A percentile compares a stretch with the other conserved stretches of the same genome.
phyloP scores from a whole-genome alignment of 2,797 vertebrate genomes.

The Vespertilio murinus region DNA sequence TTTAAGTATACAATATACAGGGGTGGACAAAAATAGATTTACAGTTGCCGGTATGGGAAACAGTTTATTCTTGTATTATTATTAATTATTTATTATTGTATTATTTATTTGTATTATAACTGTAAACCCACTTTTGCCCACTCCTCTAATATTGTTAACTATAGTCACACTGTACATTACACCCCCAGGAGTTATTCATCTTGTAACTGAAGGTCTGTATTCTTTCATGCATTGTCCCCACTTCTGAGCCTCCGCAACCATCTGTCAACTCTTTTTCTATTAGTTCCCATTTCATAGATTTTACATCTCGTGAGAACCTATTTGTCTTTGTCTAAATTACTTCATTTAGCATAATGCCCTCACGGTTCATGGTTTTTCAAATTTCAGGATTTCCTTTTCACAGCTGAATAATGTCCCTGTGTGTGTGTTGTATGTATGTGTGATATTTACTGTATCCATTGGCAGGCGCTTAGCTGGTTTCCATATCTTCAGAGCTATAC shows the following conservation, averaged over 20 bases:
- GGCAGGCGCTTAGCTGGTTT: neutral
- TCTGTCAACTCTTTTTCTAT: neutral
- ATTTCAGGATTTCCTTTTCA: neutral
- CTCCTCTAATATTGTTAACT: neutral
- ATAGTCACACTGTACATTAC: neutral
- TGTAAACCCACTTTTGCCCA: neutral
- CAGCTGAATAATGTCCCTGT: neutral
- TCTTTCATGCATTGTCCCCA: neutral
- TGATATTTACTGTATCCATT: neutral
- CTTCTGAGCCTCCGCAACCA: neutral
- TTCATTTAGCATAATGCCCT: neutral
- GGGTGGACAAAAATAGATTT: neutral
- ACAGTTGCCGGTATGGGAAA: neutral
- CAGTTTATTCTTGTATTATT: neutral
- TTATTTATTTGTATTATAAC: neutral
- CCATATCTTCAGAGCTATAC: neutral
- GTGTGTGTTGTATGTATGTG: neutral
- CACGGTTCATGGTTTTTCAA: neutral
- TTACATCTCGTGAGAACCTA: neutral
- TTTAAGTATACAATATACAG: neutral
- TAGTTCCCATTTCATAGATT: neutral
- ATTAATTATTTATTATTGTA: too few species aligned
- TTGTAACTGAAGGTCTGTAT: neutral
- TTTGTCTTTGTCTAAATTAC: neutral
- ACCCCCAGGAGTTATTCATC: neutral